Base-by-base conservation (phyloP, 1,140 invertebrate species). In the Branchinecta lindahli region DNA sequence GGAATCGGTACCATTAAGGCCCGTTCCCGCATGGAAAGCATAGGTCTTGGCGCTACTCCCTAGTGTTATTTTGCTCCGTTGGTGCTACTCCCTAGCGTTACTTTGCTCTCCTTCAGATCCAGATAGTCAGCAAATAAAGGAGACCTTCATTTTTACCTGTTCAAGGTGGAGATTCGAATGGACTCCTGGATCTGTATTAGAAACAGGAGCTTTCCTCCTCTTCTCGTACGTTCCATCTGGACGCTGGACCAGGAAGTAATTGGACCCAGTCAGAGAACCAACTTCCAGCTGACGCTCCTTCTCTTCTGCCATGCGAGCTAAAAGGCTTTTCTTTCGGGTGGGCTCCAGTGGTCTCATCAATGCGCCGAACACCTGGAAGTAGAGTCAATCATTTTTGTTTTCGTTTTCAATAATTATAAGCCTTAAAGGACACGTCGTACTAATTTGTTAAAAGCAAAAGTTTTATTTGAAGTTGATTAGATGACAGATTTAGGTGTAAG, bases 281-380 rank as follows among this genome's bases (percentile, higher is more conserved):
- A 89, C 80, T 78, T 93, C 90, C 87, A 93, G 88, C 80, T 92
- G 89, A 74, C 91, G 84, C 67, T 87, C 82, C 74, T 93, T 91
- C 75, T 94, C 91, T 79, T 94, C 91, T 1, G 91, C 91, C 88
- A 94, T 92, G 70, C 91, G 80, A 79, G 93, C 90, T 66, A 94
- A 81, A 8, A 80, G 73, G 8, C 76, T 74, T 72, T 81, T 73
- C 72, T 81, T 82, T 79, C 87, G 88, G 85, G 86, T 77, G 84
- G 90, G 74, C 87, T 92, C 79, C 10, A 98, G 79, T 0, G 96
- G 96, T 73, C 92, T 84, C 92, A 98, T 98, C 72, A 98, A 81
- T 10, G 90, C 87, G 33, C 94, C 96, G 76, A 95, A 96, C 15
- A 94, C 79, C 84, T 85, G 73, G 33, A 76, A 70, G 65, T 46